Conservation (phyloP, 2,113 vertebrate genomes). For the Coptodon rendalli region DNA sequence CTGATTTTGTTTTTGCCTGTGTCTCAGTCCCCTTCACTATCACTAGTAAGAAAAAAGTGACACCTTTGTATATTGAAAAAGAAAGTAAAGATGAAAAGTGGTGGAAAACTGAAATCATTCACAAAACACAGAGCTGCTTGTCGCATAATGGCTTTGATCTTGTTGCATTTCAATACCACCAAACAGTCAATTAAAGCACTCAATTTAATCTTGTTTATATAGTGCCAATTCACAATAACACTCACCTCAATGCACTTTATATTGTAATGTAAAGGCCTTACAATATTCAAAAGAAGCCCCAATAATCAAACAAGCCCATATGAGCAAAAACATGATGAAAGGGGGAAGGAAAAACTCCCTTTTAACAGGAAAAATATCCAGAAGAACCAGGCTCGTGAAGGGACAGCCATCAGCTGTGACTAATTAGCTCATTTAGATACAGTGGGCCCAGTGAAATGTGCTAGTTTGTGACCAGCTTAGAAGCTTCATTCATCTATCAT, state of each 20-base stretch:
- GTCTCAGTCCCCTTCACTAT: neutral
- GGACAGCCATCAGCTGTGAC: neutral
- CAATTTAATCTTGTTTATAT: neutral
- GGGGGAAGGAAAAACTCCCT: neutral
- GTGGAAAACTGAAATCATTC: neutral
- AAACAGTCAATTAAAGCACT: neutral
- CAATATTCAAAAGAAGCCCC: neutral
- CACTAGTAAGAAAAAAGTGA: neutral
- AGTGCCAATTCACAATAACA: neutral
- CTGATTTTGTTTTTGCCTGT: neutral
- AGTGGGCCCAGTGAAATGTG: neutral
- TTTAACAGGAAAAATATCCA: neutral
- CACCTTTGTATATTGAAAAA: neutral
- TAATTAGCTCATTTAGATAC: neutral
- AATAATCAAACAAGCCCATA: neutral
- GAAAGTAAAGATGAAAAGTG: neutral
- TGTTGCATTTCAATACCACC: neutral
- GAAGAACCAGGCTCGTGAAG: fast-evolving
- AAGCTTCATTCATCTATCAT: neutral
- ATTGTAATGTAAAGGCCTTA: neutral
- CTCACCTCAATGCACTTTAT: neutral
- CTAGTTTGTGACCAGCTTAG: neutral
- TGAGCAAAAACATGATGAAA: neutral
- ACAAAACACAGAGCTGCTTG: neutral
- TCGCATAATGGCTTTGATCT: neutral